Conservation (phyloP, 2,888 invertebrate genomes). For the Andrena haemorrhoa region DNA sequence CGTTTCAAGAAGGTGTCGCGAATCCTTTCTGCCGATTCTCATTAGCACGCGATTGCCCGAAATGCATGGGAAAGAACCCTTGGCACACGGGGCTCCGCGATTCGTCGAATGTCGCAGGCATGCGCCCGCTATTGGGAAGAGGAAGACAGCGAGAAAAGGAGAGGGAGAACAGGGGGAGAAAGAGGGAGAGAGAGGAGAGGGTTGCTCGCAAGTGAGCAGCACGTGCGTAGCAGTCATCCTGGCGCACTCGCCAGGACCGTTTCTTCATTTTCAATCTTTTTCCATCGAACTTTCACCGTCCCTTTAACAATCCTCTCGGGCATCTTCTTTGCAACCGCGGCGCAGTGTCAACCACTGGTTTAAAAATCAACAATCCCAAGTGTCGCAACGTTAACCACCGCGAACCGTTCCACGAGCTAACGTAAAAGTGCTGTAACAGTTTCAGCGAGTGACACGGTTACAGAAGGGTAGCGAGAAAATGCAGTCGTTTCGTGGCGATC, state of each 20-base stretch:
- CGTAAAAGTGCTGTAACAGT: background rate
- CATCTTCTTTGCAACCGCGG: background rate
- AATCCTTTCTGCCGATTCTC: slow-evolving; percentile 18
- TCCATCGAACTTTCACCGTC: background rate
- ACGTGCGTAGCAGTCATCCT: slow-evolving; percentile 81
- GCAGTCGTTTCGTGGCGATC: slow-evolving; percentile 30
- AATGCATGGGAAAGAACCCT: slow-evolving; percentile 34
- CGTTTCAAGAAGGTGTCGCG: background rate
- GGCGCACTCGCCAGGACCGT: slow-evolving; percentile 76
- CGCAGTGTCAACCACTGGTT: background rate
- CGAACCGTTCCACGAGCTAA: background rate
- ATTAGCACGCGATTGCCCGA: slow-evolving; percentile 32
- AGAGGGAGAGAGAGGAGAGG: slow-evolving; percentile 67
- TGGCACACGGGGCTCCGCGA: slow-evolving; percentile 44
- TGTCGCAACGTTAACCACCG: background rate
- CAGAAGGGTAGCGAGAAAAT: slow-evolving; percentile 25
- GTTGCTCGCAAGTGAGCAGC: slow-evolving; percentile 76
- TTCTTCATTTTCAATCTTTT: slow-evolving; percentile 62
- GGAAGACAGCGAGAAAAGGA: slow-evolving; percentile 49
- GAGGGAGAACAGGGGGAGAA: slow-evolving; percentile 50
- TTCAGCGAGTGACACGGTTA: slow-evolving; percentile 1
- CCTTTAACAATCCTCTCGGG: background rate
- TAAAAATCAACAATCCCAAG: background rate
- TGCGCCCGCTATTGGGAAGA: slow-evolving; percentile 74
- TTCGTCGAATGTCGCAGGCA: slow-evolving; percentile 74